These are phyloP conservation scores for Aleiodes sp. DNA, from an alignment of 1,140 invertebrate species.

Conservation along the genomic window DNA sequence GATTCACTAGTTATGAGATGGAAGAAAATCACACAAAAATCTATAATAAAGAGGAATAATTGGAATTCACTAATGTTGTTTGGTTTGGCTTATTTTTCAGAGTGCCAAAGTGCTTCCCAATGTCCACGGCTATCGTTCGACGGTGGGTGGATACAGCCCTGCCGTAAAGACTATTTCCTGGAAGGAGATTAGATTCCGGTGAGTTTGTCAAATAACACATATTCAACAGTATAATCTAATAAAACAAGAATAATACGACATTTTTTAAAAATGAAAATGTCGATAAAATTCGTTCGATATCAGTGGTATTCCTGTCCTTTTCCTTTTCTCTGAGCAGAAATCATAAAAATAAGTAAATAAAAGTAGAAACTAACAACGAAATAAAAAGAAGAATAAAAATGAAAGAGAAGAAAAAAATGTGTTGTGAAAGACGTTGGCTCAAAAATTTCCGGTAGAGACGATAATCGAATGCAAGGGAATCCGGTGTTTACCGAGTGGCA, in stretches of 20 bases:
- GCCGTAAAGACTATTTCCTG: constrained; percentile 61
- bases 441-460: constrained; percentile 13
- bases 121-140: constrained; percentile 55
- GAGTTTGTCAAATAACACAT: constrained; percentile 37
- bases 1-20: background rate
- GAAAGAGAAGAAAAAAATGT: background rate
- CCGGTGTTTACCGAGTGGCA: constrained; percentile 44
- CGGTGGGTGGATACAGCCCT: constrained; percentile 61
- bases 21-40: background rate
- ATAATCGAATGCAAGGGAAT: constrained; percentile 44
- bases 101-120: constrained; percentile 52
- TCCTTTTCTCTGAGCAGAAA: background rate
- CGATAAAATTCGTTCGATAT: constrained; percentile 6
- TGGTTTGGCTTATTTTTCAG: constrained; percentile 50
- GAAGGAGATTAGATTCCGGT: constrained; percentile 62
- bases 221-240: background rate
- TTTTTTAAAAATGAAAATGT: background rate
- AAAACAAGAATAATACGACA: background rate
- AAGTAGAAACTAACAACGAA: background rate
- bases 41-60: background rate
- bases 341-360: background rate
- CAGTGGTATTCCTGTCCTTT: background rate
- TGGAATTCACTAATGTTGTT: constrained; percentile 34
- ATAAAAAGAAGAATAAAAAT: background rate
- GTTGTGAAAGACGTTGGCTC: background rate